Conservation (phyloP, 2,888 invertebrate species). For the Deilephila elpenor region DNA sequence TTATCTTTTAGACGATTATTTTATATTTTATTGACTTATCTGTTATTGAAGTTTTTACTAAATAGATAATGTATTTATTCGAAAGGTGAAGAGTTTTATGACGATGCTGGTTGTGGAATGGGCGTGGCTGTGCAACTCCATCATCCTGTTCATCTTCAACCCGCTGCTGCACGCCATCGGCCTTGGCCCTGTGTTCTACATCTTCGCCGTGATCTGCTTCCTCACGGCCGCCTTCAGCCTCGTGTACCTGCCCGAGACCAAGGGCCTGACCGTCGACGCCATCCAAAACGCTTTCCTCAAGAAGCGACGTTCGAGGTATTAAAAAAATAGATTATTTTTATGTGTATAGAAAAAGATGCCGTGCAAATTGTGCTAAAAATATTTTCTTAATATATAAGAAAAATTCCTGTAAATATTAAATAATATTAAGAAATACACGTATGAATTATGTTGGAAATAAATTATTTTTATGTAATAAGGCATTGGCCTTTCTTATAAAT, state of each 20-base stretch:
- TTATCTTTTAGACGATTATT: too few species aligned
- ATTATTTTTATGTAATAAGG: too few species aligned
- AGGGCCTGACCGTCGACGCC: conserved; percentile 56
- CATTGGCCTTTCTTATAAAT: too few species aligned
- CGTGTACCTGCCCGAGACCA: conserved; percentile 62
- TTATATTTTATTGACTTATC: too few species aligned
- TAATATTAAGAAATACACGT: too few species aligned
- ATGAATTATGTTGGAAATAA: too few species aligned
- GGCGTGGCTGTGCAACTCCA: conserved; percentile 63
- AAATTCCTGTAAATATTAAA: too few species aligned
- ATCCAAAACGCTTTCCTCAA: conserved; percentile 48
- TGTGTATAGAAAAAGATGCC: not conserved
- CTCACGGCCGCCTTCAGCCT: conserved; percentile 50
- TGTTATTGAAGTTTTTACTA: not conserved
- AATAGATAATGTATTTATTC: not conserved
- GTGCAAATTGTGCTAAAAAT: too few species aligned
- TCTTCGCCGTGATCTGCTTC: conserved; percentile 59
- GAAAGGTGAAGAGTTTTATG: conserved; percentile 61
- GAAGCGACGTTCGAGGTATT: not conserved
- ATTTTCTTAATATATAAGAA: too few species aligned
- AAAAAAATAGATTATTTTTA: not conserved
- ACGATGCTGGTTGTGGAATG: conserved; percentile 63
- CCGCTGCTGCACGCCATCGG: conserved; percentile 60
- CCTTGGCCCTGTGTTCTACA: conserved; percentile 63
- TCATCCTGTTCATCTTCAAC: conserved; percentile 63